Evolutionary conservation across 2,888 invertebrate species (phyloP), one percentile per base, ranked within the genome.

Genomic region (Amorpha juglandis): DNA sequence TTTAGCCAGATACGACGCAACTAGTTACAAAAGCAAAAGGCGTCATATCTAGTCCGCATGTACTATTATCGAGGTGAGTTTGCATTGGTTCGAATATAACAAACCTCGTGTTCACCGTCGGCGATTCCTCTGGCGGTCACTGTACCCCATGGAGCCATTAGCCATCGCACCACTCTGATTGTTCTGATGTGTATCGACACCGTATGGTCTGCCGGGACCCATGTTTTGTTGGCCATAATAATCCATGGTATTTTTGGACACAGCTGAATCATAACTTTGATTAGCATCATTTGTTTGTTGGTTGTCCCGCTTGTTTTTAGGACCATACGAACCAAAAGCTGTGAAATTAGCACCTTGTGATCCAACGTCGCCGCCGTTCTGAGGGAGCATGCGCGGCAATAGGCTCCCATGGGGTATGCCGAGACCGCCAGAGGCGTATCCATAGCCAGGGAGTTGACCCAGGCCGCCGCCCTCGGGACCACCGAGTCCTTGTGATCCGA

Each of bases 51-150:
- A 47, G 48, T 63, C 42, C 52, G 51, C 45, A 53, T 35, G 58
- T 58, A 62, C 21, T 42, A 45, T 66, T 3, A 38, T 58, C 47
- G 58, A 64, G 83, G 88, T 88, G 88, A 88, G 86, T 84, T 86
- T 82, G 86, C 89, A 89, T 91, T 89, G 91, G 91, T 89, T 90
- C 87, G 86, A 90, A 88, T 86, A 78, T 86, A 90, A 93, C 93
- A 93, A 92, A 93, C 93, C 93, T 93, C 93, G 76, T 79, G 83
- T 89, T 92, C 92, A 92, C 85, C 92, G 91, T 77, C 91, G 92
- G 84, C 89, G 92, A 84, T 90, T 89, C 83, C 91, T 90, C 92
- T 91, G 93, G 91, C 93, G 93, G 92, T 91, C 90, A 75, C 87
- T 88, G 88, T 91, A 91, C 91, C 92, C 92, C 92, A 90, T 83